phyloP scores from a whole-genome alignment of 2,888 invertebrate species.

The Teinopalpus imperialis region DNA sequence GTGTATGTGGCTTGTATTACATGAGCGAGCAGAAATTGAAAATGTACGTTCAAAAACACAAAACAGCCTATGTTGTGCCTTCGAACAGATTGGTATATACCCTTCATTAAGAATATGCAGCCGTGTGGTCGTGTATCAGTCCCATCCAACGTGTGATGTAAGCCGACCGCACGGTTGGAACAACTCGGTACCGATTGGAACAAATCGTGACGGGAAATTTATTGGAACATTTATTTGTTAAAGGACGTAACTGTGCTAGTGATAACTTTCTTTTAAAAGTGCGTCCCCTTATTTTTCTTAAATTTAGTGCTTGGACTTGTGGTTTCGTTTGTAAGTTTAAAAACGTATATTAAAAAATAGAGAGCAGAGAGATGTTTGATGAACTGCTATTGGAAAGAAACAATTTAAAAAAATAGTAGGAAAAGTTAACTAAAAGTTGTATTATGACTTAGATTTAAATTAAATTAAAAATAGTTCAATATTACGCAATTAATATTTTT shows the following conservation, averaged over 20 bases:
- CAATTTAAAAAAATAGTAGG: too few relatives aligned
- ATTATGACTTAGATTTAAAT: too few relatives aligned
- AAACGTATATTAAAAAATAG: too few relatives aligned
- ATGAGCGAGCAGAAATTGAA: background rate
- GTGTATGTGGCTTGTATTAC: background rate
- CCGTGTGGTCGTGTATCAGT: conserved; percentile 16
- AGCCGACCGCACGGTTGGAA: conserved; percentile 10
- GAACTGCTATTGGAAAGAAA: too few relatives aligned
- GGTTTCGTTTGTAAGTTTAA: too few relatives aligned
- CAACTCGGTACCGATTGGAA: conserved; percentile 1
- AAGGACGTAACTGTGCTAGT: background rate
- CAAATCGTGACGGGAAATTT: background rate
- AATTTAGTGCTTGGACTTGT: too few relatives aligned
- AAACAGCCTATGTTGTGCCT: background rate
- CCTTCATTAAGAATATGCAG: background rate
- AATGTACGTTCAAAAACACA: background rate
- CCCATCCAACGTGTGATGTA: conserved; percentile 16
- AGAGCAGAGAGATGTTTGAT: too few relatives aligned
- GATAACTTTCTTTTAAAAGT: background rate
- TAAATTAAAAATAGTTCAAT: too few relatives aligned
- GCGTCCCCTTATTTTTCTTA: too few relatives aligned
- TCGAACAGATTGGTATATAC: background rate
- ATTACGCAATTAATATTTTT: too few relatives aligned
- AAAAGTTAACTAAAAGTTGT: too few relatives aligned
- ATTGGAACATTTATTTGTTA: background rate